Conservation (phyloP, 2,113 vertebrate species). For the Ceuthmochares aereus region DNA sequence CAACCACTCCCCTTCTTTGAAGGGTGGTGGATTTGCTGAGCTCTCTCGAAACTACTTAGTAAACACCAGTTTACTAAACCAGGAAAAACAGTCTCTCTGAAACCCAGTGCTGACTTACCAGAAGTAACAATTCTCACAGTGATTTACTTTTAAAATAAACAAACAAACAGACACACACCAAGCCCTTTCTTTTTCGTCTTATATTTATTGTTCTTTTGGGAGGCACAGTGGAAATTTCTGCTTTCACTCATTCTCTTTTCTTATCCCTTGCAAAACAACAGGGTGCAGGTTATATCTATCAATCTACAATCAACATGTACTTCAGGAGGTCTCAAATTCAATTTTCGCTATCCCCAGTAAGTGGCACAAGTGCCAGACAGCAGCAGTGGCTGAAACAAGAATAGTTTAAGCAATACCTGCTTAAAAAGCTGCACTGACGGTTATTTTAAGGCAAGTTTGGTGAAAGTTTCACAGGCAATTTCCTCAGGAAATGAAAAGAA, state of each 20-base stretch:
- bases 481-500: slow-evolving; percentile 16
- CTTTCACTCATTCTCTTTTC: background rate
- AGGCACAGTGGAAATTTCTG: slow-evolving; percentile 14
- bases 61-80: background rate
- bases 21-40: background rate
- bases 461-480: background rate
- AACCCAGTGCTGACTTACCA: background rate
- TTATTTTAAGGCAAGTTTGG: slow-evolving; percentile 64
- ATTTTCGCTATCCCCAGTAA: background rate
- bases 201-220: slow-evolving; percentile 44
- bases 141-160: background rate
- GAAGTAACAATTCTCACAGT: background rate
- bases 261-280: background rate
- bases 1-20: background rate
- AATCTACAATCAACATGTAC: background rate
- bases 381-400: background rate
- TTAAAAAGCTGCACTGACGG: background rate
- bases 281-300: background rate
- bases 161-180: background rate
- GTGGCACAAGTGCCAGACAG: background rate
- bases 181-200: background rate
- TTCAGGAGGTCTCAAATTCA: background rate
- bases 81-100: background rate
- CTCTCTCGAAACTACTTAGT: background rate
- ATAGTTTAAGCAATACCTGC: background rate